Evolutionary conservation across 2,113 vertebrate species (phyloP).

Genomic region (Nesoenas mayeri): DNA sequence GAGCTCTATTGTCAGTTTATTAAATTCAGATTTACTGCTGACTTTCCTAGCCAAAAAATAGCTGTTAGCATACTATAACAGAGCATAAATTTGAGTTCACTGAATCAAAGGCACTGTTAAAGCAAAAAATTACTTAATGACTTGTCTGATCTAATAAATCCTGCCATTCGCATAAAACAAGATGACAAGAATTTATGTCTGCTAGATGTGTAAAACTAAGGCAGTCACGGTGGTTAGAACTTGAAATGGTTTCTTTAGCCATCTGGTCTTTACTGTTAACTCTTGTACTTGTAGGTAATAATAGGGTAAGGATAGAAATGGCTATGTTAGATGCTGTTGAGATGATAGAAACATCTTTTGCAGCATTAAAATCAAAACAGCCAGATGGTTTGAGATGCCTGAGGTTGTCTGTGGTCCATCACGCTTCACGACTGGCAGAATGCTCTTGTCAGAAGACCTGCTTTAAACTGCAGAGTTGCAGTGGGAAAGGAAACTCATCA

Average conservation of each 20-base stretch:
- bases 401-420: neutral
- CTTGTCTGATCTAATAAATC: slow-evolving; percentile 76
- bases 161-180: slow-evolving; percentile 58
- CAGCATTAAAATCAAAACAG: slow-evolving; percentile 2
- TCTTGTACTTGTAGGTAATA: neutral
- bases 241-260: slow-evolving; percentile 29
- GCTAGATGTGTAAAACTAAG: slow-evolving; percentile 69
- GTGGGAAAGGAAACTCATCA: neutral
- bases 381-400: neutral
- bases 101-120: slow-evolving; percentile 68
- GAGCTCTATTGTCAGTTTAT: slow-evolving; percentile 77
- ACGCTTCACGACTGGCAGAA: neutral
- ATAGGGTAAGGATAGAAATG: neutral
- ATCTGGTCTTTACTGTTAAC: neutral
- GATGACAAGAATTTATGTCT: slow-evolving; percentile 69
- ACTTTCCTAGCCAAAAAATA: slow-evolving; percentile 64
- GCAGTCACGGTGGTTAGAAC: neutral
- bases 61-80: slow-evolving; percentile 67
- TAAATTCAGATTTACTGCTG: slow-evolving; percentile 78
- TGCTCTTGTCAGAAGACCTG: neutral
- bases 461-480: neutral
- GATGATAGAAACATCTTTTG: neutral
- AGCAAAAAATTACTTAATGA: slow-evolving; percentile 74
- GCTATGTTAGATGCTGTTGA: neutral
- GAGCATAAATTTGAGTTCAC: slow-evolving; percentile 73